Conservation (phyloP, 2,797 vertebrate species). For the Galago senegalensis region DNA sequence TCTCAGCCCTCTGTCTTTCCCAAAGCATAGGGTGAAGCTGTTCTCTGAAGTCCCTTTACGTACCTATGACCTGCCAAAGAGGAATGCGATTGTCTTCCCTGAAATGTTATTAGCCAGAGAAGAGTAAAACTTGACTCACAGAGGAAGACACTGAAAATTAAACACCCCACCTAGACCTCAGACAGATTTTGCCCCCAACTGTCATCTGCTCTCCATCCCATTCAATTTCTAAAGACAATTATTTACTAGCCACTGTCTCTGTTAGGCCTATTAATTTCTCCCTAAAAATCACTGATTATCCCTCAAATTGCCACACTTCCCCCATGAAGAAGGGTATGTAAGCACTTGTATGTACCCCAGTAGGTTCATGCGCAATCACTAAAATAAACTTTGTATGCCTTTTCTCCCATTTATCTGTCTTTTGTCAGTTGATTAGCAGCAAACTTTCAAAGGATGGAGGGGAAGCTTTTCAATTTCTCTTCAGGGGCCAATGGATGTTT, state of each 20-base stretch:
- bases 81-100: too few species aligned
- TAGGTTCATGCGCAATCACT: not conserved
- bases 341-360: not conserved
- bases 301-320: not conserved
- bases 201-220: not conserved
- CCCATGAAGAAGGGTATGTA: not conserved
- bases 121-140: not conserved
- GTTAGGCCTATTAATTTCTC: not conserved
- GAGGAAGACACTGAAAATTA: not conserved
- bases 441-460: not conserved
- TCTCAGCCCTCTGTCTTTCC: not conserved
- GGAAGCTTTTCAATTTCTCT: not conserved
- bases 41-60: not conserved
- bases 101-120: not conserved
- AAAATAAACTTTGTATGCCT: not conserved
- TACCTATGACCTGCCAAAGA: not conserved
- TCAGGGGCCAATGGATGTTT: not conserved
- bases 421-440: not conserved
- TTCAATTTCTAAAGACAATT: not conserved
- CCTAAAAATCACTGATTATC: not conserved
- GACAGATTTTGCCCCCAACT: not conserved
- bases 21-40: not conserved
- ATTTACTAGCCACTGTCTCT: not conserved
- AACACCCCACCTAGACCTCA: not conserved
- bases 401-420: not conserved